A percentile compares a stretch with the other conserved stretches of the same genome.
Conservation (phyloP, 2,888 invertebrate genomes). For the Stenurella melanura region DNA sequence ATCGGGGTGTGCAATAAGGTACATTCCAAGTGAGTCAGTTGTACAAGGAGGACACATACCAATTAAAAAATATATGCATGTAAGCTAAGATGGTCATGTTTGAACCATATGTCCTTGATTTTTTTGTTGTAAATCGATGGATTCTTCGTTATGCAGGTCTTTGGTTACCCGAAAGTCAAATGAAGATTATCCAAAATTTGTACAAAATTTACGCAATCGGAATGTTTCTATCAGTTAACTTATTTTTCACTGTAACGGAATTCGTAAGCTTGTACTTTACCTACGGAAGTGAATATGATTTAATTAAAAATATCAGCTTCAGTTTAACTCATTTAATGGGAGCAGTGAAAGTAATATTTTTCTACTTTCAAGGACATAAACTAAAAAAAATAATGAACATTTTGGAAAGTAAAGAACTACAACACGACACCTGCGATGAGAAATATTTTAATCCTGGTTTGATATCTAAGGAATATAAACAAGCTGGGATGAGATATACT, state of each 20-base stretch:
- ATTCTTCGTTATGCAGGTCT: constrained; percentile 65
- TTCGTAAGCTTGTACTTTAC: constrained; percentile 65
- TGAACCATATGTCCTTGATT: constrained; percentile 57
- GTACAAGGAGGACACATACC: not conserved
- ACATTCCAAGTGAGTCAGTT: not conserved
- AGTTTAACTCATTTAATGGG: constrained; percentile 67
- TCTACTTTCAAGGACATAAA: constrained; percentile 59
- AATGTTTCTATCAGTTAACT: constrained; percentile 64
- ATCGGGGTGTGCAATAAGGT: too few species aligned
- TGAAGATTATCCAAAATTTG: constrained; percentile 50
- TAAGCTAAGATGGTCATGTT: constrained; percentile 26
- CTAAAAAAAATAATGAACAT: constrained; percentile 60
- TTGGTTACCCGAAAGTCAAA: constrained; percentile 63
- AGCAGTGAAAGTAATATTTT: constrained; percentile 65
- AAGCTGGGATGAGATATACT: constrained; percentile 62
- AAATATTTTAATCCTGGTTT: constrained; percentile 59
- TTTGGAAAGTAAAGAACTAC: constrained; percentile 60
- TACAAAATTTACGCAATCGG: constrained; percentile 62
- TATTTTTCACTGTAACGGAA: constrained; percentile 66
- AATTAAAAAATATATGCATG: not conserved
- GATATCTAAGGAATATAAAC: constrained; percentile 60
- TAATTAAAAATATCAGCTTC: constrained; percentile 68
- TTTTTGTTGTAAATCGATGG: constrained; percentile 65
- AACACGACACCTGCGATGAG: constrained; percentile 57
- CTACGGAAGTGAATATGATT: constrained; percentile 59